Evolutionary conservation across 2,113 vertebrate genomes (phyloP).

Genomic region (Ariopsis seemanni): DNA sequence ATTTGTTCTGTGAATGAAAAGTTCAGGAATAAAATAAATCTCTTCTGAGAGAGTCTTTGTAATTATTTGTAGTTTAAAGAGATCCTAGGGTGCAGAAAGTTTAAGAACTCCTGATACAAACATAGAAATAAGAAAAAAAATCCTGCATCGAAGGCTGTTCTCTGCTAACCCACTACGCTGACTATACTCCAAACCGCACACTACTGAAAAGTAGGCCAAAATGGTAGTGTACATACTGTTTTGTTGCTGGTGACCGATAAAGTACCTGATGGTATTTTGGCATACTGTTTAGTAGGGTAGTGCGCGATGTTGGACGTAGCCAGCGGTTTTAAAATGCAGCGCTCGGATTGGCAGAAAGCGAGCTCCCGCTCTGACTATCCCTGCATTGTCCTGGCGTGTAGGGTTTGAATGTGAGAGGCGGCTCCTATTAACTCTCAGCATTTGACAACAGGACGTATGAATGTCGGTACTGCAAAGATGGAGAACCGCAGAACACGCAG

Average conservation of each 20-base stretch:
- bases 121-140: background rate
- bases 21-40: background rate
- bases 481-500: conserved; percentile 18
- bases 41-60: background rate
- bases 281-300: background rate
- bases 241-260: background rate
- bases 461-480: conserved; percentile 20
- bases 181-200: background rate
- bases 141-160: background rate
- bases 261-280: background rate
- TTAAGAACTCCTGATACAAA: background rate
- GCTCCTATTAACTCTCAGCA: background rate
- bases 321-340: conserved; percentile 54
- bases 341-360: conserved; percentile 50
- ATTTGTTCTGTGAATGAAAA: background rate
- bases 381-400: conserved; percentile 25
- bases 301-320: background rate
- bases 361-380: background rate
- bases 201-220: background rate
- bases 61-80: background rate
- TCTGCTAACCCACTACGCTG: background rate
- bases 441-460: background rate
- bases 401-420: conserved; percentile 49
- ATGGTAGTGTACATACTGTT: background rate
- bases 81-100: background rate